A percentile compares a stretch with the other conserved stretches of the same genome.
Conservation (phyloP, 2,797 vertebrate species). For the Hemibagrus guttatus region DNA sequence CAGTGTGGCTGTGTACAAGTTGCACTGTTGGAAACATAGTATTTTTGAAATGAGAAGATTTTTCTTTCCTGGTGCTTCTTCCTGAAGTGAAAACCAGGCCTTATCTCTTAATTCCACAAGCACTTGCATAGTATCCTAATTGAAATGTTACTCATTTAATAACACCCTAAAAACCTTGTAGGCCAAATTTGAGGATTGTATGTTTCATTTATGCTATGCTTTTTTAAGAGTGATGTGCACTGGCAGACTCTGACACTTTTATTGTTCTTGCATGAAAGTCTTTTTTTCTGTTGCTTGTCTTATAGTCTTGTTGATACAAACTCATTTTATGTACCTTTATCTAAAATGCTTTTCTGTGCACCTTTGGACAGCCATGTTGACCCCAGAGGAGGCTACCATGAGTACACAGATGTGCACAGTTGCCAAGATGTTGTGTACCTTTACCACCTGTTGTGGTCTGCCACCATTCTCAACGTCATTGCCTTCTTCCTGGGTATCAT, state of each 20-base stretch:
- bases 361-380: conserved; percentile 75
- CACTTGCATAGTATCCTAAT: neutral
- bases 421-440: conserved; percentile 97
- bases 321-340: conserved; percentile 38
- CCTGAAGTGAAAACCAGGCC: conserved; percentile 57
- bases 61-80: conserved; percentile 50
- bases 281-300: conserved; percentile 30
- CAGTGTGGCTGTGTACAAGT: conserved; percentile 41
- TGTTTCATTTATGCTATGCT: conserved; percentile 50
- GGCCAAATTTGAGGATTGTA: conserved; percentile 46
- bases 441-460: conserved; percentile 94
- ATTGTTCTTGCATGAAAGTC: conserved; percentile 42
- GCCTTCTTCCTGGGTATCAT: conserved; percentile 96
- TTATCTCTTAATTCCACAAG: conserved; percentile 48
- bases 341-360: conserved; percentile 56
- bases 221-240: conserved; percentile 48
- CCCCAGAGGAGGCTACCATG: conserved; percentile 88
- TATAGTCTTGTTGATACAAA: conserved; percentile 3
- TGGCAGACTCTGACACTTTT: conserved; percentile 29
- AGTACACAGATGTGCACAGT: conserved; percentile 94
- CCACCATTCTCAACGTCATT: conserved; percentile 94
- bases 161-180: neutral
- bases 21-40: conserved; percentile 38
- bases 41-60: conserved; percentile 54
- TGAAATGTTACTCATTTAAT: conserved; percentile 14